Evolutionary conservation across 2,888 invertebrate species (phyloP).

Genomic region (Xanthostigma xanthostigma): DNA sequence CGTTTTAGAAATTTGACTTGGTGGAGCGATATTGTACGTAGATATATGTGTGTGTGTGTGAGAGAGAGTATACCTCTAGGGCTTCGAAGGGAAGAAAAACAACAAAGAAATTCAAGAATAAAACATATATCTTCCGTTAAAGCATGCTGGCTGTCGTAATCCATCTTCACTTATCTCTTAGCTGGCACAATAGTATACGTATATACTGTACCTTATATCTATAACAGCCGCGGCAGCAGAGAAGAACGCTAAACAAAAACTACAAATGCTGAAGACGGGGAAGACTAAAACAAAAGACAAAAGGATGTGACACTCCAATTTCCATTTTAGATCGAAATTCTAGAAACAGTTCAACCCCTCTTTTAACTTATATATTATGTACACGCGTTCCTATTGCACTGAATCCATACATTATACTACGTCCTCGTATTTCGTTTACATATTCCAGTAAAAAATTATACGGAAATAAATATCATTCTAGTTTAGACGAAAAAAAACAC

Average conservation of each 20-base stretch:
- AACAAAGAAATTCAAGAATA: conserved; percentile 24
- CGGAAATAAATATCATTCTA: too few species aligned
- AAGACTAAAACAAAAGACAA: conserved; percentile 22
- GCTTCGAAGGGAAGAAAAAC: conserved; percentile 5
- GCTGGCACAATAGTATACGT: conserved; percentile 16
- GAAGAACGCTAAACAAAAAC: conserved; percentile 17
- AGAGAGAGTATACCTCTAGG: too few species aligned
- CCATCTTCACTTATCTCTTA: conserved; percentile 27
- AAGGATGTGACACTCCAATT: conserved; percentile 31
- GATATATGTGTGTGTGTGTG: too few species aligned
- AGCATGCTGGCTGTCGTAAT: conserved; percentile 25
- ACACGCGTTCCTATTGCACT: too few species aligned
- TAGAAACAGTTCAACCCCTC: conserved; percentile 4
- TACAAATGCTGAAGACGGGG: conserved; percentile 12
- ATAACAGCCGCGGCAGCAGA: conserved; percentile 19
- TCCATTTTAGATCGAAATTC: conserved; percentile 30
- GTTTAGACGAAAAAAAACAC: too few species aligned
- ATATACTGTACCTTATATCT: conserved; percentile 17
- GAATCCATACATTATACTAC: too few species aligned
- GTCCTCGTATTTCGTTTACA: too few species aligned
- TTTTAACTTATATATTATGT: too few species aligned
- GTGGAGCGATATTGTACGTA: too few species aligned
- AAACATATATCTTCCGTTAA: conserved; percentile 26
- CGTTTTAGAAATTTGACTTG: too few species aligned
- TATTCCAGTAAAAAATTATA: too few species aligned